A percentile compares a stretch with the other conserved stretches of the same genome.
phyloP scores from a whole-genome alignment of 2,888 invertebrate species.

The Lasioglossum zephyrum region DNA sequence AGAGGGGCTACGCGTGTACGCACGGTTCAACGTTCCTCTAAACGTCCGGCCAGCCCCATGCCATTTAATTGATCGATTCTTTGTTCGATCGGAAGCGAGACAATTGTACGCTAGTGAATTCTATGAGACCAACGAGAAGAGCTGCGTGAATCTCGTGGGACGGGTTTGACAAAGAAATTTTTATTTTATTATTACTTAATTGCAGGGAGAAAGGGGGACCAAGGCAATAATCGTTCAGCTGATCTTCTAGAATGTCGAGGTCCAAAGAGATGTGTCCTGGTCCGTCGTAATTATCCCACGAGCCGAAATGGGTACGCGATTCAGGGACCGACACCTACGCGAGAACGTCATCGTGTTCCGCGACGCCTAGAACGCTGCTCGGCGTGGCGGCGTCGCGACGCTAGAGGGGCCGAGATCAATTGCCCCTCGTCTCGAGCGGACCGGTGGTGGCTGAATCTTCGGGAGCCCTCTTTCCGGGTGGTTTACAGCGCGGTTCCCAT shows the following conservation, averaged over 20 bases:
- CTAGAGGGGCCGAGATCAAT: slow-evolving; percentile 20
- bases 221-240: too few species aligned
- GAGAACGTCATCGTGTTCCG: neutral
- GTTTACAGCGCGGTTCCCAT: slow-evolving; percentile 65
- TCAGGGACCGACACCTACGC: neutral
- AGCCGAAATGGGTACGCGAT: neutral
- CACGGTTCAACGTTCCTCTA: slow-evolving; percentile 22
- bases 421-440: slow-evolving; percentile 24
- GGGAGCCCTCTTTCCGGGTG: slow-evolving; percentile 27
- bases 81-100: neutral
- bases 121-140: neutral
- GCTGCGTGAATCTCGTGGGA: neutral
- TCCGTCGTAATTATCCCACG: neutral
- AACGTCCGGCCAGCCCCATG: neutral
- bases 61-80: slow-evolving; percentile 17
- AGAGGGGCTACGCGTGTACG: slow-evolving; percentile 12
- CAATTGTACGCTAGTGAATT: neutral
- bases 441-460: slow-evolving; percentile 34
- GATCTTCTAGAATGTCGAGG: too few species aligned
- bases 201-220: too few species aligned
- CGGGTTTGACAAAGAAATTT: too few species aligned
- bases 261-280: neutral
- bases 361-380: neutral
- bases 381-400: neutral
- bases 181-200: too few species aligned